Evolutionary conservation across 2,888 invertebrate species (phyloP).

Genomic region (Lasioglossum morio): DNA sequence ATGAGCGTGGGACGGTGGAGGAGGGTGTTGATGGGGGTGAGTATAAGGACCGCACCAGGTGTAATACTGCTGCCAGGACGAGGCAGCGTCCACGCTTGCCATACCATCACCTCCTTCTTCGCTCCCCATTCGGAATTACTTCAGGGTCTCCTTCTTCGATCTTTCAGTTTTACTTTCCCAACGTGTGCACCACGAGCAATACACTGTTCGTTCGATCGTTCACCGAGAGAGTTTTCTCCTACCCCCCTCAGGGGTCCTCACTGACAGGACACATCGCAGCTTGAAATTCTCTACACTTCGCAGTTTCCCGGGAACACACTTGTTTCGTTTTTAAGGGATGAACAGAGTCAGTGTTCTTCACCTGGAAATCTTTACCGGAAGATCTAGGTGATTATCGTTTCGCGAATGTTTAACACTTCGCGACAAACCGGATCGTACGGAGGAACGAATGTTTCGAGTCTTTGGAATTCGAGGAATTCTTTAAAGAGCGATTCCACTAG

Average conservation of each 20-base stretch:
- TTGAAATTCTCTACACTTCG: not conserved
- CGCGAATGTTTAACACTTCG: not conserved
- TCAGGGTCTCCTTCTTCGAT: not conserved
- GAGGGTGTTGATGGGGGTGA: conserved; percentile 70
- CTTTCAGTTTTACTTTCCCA: not conserved
- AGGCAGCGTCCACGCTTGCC: conserved; percentile 74
- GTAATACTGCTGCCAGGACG: conserved; percentile 82
- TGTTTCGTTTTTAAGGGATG: not conserved
- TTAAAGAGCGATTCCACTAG: not conserved
- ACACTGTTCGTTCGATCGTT: not conserved
- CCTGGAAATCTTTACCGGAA: conserved; percentile 8
- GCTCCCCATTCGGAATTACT: conserved; percentile 72
- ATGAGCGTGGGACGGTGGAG: conserved; percentile 62
- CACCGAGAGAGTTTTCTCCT: not conserved
- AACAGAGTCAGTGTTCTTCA: not conserved
- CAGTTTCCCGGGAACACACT: not conserved
- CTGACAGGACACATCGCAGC: not conserved
- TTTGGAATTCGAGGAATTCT: not conserved
- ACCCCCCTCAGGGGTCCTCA: conserved; percentile 1
- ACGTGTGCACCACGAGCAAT: not conserved
- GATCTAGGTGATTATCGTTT: not conserved
- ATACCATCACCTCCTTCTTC: conserved; percentile 72
- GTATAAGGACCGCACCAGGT: conserved; percentile 76
- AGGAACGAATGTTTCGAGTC: not conserved
- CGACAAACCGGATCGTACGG: not conserved